Conservation (phyloP, 2,888 invertebrate genomes). For the Esperia sulphurella region DNA sequence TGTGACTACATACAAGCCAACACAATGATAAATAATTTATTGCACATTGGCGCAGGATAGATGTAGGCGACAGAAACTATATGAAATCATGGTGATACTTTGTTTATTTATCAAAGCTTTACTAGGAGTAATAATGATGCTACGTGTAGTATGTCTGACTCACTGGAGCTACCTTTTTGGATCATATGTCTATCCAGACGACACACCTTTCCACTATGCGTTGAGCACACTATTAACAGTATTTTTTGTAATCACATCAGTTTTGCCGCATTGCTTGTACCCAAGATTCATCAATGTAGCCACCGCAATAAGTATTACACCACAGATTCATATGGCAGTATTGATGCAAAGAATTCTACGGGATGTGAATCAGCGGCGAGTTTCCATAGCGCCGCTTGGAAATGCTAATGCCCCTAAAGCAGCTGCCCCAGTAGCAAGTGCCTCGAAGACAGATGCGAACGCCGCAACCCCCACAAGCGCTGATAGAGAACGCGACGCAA, state of each 20-base stretch:
- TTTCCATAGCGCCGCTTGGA: neutral
- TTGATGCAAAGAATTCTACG: neutral
- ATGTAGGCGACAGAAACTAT: no score
- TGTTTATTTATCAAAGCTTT: neutral
- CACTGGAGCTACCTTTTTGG: conserved; percentile 17
- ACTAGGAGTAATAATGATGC: neutral
- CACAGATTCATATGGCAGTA: neutral
- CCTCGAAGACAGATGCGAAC: no score
- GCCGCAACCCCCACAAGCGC: no score
- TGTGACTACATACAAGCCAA: no score
- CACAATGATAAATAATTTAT: no score
- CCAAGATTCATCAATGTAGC: neutral
- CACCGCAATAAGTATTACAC: neutral
- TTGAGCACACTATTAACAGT: neutral
- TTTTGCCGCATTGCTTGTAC: neutral
- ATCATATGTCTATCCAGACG: conserved; percentile 3
- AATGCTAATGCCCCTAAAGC: neutral
- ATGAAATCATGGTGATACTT: conserved; percentile 16
- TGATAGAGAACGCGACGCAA: no score
- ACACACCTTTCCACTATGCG: neutral
- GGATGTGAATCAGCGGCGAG: neutral
- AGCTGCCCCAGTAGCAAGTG: neutral
- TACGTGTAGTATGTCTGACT: conserved; percentile 9
- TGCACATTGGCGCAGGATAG: no score
- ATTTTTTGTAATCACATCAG: neutral